Percentiles rank a stretch among this genome's conserved stretches.
Evolutionary conservation across 2,888 invertebrate species (phyloP).

Genomic region (Gymnosoma rotundatum): DNA sequence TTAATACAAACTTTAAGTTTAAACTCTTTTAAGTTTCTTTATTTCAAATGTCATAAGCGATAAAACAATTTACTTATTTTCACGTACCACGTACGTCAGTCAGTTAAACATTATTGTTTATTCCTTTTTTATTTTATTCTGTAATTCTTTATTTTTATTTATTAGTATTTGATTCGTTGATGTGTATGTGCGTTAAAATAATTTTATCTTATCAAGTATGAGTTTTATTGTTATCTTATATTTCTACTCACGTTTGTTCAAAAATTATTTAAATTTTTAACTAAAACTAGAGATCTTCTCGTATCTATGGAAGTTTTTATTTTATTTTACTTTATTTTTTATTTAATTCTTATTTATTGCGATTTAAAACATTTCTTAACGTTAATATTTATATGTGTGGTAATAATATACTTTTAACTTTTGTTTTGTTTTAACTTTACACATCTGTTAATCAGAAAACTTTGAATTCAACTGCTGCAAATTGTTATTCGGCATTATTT

Average conservation of each 20-base stretch:
- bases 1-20: not conserved
- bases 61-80: conserved; percentile 24
- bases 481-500: conserved; percentile 21
- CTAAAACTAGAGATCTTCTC: not conserved
- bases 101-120: conserved; percentile 20
- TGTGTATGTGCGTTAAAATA: conserved; percentile 22
- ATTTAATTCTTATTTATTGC: conserved; percentile 3
- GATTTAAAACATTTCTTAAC: conserved; percentile 4
- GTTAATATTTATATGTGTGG: not conserved
- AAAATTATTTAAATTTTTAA: conserved; percentile 34
- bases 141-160: not conserved
- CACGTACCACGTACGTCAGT: too few species aligned
- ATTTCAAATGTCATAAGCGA: not conserved
- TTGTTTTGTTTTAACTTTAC: conserved; percentile 25
- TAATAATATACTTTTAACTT: not conserved
- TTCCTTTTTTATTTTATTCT: not conserved
- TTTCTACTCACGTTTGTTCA: not conserved
- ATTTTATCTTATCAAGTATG: conserved; percentile 57
- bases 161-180: conserved; percentile 8
- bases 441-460: conserved; percentile 56
- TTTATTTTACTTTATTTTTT: not conserved
- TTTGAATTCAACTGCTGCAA: conserved; percentile 53
- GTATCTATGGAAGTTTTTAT: not conserved
- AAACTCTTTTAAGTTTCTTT: not conserved
- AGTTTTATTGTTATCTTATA: conserved; percentile 13